Evolutionary conservation across 2,797 vertebrate species (phyloP).

Genomic region (Coendou prehensilis): DNA sequence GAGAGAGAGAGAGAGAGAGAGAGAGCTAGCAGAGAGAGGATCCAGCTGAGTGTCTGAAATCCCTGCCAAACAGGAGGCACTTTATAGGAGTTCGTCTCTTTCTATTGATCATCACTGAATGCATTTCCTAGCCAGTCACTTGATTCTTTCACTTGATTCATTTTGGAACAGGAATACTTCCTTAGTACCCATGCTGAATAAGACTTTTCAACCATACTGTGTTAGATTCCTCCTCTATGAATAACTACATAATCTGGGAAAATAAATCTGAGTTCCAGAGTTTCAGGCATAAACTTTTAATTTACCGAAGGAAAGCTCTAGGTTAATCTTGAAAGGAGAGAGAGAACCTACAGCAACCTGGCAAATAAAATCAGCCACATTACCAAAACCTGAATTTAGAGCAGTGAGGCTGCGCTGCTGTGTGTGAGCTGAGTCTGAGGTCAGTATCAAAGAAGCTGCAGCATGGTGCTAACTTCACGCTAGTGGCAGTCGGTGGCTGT

Average conservation of each 20-base stretch:
- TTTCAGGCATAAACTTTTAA: conserved; percentile 49
- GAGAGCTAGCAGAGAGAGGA: not conserved
- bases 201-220: conserved; percentile 59
- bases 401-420: not conserved
- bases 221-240: conserved; percentile 56
- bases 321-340: not conserved
- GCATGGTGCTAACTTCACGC: not conserved
- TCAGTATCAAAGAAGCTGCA: conserved; percentile 15
- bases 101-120: conserved; percentile 25
- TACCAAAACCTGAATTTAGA: not conserved
- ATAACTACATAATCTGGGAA: conserved; percentile 48
- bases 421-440: not conserved
- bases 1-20: not conserved
- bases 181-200: conserved; percentile 32
- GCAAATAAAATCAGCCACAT: not conserved
- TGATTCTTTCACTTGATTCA: conserved; percentile 71
- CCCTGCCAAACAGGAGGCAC: not conserved
- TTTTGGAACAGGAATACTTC: conserved; percentile 71
- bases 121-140: not conserved
- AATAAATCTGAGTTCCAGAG: not conserved
- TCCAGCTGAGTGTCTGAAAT: not conserved
- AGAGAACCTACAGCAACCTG: not conserved
- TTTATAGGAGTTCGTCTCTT: conserved; percentile 11
- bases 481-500: not conserved
- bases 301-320: conserved; percentile 24